These are phyloP conservation scores for Elmis aenea DNA, from an alignment of 2,888 invertebrate genomes.

Conservation along the genomic window DNA sequence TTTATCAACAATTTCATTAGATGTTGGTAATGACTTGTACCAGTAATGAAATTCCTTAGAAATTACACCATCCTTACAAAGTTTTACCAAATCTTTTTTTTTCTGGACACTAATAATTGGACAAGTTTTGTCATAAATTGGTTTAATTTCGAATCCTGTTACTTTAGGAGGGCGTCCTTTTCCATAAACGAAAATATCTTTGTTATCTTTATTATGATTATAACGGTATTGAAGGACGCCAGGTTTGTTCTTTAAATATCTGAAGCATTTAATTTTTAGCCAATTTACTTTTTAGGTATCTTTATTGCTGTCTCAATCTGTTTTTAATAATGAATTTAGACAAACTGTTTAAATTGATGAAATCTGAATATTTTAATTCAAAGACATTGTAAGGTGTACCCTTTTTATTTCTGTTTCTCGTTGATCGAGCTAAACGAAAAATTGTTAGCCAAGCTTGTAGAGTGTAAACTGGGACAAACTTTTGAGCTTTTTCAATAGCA, in stretches of 20 bases:
- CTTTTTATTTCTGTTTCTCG: constrained; percentile 11
- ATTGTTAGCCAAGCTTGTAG: constrained; percentile 19
- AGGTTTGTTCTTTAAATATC: constrained; percentile 17
- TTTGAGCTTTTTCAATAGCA: constrained; percentile 17
- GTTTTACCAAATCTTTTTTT: constrained; percentile 1
- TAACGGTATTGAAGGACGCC: constrained; percentile 15
- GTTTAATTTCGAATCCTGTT: constrained; percentile 1
- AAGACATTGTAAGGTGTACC: neutral
- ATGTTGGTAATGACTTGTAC: constrained; percentile 2
- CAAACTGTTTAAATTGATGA: constrained; percentile 13
- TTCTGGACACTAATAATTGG: neutral
- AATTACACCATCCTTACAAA: constrained; percentile 1
- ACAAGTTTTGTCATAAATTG: neutral
- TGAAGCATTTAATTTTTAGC: constrained; percentile 20
- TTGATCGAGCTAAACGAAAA: constrained; percentile 17
- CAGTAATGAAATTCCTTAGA: constrained; percentile 1
- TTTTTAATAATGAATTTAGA: constrained; percentile 15
- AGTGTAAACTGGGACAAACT: constrained; percentile 20
- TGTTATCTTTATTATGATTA: constrained; percentile 11
- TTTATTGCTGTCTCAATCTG: constrained; percentile 9
- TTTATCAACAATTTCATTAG: neutral
- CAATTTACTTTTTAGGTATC: constrained; percentile 19
- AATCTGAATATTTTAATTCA: constrained; percentile 16
- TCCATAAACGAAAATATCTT: constrained; percentile 6
- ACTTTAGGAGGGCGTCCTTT: neutral